A percentile compares a stretch with the other conserved stretches of the same genome.
Conservation (phyloP, 2,888 invertebrate genomes). For the Holacanthella duospinosa region DNA sequence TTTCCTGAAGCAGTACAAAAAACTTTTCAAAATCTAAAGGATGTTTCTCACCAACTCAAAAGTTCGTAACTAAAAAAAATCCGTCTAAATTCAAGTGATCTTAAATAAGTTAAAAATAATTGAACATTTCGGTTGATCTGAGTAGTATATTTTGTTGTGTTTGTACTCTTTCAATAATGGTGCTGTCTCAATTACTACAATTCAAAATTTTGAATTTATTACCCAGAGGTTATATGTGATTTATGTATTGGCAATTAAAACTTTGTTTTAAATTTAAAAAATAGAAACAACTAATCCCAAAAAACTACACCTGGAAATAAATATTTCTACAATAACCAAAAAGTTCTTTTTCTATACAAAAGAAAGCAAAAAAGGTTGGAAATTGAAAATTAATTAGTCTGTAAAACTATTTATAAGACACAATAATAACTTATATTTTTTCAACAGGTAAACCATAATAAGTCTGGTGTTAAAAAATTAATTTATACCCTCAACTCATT, state of each 20-base stretch:
- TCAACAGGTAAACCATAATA: too few species aligned
- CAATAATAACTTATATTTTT: too few species aligned
- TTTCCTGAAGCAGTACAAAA: conserved; percentile 6
- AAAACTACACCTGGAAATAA: not conserved
- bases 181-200: not conserved
- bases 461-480: not conserved
- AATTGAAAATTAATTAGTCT: not conserved
- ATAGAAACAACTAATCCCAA: not conserved
- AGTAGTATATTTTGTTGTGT: not conserved
- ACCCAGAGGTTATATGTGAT: not conserved
- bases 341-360: not conserved
- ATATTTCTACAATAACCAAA: not conserved
- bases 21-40: conserved; percentile 8
- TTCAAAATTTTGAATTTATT: not conserved
- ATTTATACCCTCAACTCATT: not conserved
- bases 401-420: not conserved
- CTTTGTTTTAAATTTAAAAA: not conserved
- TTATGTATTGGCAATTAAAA: not conserved
- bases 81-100: too few species aligned
- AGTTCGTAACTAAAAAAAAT: not conserved
- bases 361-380: not conserved
- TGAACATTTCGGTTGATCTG: not conserved
- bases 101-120: not conserved
- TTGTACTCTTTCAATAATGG: not conserved
- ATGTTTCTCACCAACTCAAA: conserved; percentile 13